Base-by-base conservation (phyloP, 2,888 invertebrate species). In the Drosophila multiciliata region DNA sequence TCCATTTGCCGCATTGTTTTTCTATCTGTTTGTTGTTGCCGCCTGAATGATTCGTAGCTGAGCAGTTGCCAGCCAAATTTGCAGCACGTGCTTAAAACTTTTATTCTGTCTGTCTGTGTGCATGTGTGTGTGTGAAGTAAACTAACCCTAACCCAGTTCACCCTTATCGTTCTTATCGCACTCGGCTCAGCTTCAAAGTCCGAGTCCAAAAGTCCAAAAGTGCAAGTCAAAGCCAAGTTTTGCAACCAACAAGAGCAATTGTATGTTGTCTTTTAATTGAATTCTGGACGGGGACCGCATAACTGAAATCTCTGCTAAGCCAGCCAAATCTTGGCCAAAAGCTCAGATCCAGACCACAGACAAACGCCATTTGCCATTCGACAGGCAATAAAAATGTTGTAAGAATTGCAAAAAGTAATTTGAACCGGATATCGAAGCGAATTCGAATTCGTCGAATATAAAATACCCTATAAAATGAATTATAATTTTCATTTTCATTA, bases 201-300 rank as follows among this genome's bases (percentile, higher is more conserved):
- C 23, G 15, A 54, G 48, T 55, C 50, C 72, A 54, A 72, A 17
- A 45, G 63, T 48, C 62, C 66, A 54, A 55, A 23, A 55, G 48
- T 63, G 40, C 55, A 29, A 59, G 60, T 53, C 60, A 60, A 52
- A 35, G 42, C 62, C 49, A 75, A 78, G 71, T 58, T 61, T 63
- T 65, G 12, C 11, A 87, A 72, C 80, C 66, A 74, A 50, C 63
- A 59, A 66, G 72, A 75, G 70, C 77, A 77, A 73, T 87, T 82
- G 83, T 87, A 90, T 86, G 90, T 84, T 80, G 73, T 70, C 73
- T 88, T 89, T 90, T 88, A 88, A 88, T 88, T 88, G 87, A 88
- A 88, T 88, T 88, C 82, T 70, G 77, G 75, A 77, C 73, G 75
- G 75, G 77, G 71, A 77, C 78, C 86, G 87, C 90, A 86, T 85